Conservation (phyloP, 2,888 invertebrate genomes). For the Odontocolon sp. region DNA sequence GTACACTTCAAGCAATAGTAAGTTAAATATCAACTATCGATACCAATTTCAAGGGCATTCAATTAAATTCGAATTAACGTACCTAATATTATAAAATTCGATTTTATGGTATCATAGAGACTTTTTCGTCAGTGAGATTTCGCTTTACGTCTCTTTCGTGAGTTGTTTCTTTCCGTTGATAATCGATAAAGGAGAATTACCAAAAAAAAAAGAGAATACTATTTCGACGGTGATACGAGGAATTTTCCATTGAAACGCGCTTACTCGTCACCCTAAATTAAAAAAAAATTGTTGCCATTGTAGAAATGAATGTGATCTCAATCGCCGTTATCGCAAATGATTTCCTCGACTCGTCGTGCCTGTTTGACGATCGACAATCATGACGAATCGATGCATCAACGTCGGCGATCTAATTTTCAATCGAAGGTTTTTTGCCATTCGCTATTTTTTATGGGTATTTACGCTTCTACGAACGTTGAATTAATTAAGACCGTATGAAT, state of each 20-base stretch:
- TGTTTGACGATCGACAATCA: not conserved
- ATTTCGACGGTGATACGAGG: constrained; percentile 1
- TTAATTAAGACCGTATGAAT: not conserved
- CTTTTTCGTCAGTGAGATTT: constrained; percentile 35
- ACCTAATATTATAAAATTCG: constrained; percentile 33
- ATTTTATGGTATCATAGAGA: constrained; percentile 12
- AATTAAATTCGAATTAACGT: constrained; percentile 35
- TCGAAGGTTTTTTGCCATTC: no score
- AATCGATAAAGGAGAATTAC: constrained; percentile 13
- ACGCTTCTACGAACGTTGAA: constrained; percentile 19
- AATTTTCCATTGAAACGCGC: not conserved
- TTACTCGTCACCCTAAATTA: constrained; percentile 18
- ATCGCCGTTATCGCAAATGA: constrained; percentile 10
- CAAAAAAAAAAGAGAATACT: constrained; percentile 34
- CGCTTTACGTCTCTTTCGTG: constrained; percentile 32
- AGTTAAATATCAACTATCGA: constrained; percentile 21
- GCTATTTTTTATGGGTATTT: constrained; percentile 23
- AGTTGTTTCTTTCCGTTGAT: constrained; percentile 1
- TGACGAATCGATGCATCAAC: not conserved
- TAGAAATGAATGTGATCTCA: constrained; percentile 28
- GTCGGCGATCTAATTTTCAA: not conserved
- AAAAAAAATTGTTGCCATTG: constrained; percentile 19
- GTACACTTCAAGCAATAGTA: constrained; percentile 50
- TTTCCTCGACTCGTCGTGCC: not conserved
- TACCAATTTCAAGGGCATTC: constrained; percentile 53